Conservation (phyloP, 2,888 invertebrate species). For the Phytoseiulus persimilis region DNA sequence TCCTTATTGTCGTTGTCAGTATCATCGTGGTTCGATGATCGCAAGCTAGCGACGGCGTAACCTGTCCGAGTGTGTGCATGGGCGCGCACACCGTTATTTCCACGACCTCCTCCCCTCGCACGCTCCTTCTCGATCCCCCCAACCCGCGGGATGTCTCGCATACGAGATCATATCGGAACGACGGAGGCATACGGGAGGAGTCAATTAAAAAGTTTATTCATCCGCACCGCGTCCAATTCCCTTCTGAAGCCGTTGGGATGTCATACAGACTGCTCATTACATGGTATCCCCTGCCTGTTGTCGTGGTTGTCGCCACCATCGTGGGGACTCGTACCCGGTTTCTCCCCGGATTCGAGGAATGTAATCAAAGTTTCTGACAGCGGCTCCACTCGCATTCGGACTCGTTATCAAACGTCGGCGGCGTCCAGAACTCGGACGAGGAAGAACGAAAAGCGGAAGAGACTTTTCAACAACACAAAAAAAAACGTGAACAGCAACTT, state of each 20-base stretch:
- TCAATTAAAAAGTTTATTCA: slow-evolving; percentile 5
- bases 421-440: not conserved
- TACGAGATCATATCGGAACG: not conserved
- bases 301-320: not conserved
- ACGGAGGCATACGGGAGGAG: not conserved
- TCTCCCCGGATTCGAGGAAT: not conserved
- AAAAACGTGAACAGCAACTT: not conserved
- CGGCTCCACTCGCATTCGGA: not conserved
- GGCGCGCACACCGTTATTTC: not conserved
- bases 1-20: not conserved
- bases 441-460: not conserved
- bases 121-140: not conserved
- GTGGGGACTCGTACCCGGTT: not conserved
- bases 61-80: not conserved
- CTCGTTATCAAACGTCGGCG: not conserved
- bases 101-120: not conserved
- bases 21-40: not conserved
- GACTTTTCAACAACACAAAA: not conserved
- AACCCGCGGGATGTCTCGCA: not conserved
- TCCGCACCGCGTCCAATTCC: not conserved
- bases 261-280: not conserved
- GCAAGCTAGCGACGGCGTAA: not conserved
- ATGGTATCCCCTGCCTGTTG: not conserved
- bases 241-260: not conserved
- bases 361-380: not conserved